phyloP scores from a whole-genome alignment of 2,888 invertebrate species.

The Conomelus anceps region DNA sequence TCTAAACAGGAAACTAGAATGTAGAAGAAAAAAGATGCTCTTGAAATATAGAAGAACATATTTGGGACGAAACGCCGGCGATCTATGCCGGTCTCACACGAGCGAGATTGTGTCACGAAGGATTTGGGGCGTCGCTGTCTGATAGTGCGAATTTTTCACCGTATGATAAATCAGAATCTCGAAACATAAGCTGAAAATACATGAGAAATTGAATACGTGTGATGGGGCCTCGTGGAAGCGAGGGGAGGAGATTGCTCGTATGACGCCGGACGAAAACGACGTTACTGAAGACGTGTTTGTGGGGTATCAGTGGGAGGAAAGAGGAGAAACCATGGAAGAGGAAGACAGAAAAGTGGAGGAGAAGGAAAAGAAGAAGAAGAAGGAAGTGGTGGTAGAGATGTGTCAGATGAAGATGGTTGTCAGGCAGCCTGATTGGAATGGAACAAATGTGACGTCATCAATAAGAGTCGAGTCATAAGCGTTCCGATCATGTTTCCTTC shows the following conservation, averaged over 20 bases:
- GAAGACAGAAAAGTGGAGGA: slow-evolving; percentile 42
- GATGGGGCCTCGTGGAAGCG: not conserved
- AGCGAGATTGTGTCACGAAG: not conserved
- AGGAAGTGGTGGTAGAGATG: not conserved
- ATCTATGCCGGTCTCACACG: not conserved
- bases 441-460: slow-evolving; percentile 9
- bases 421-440: not conserved
- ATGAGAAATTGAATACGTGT: not conserved
- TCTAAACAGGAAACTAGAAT: too few species aligned
- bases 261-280: not conserved
- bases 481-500: slow-evolving; percentile 1
- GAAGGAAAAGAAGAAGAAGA: slow-evolving; percentile 38
- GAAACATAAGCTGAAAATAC: not conserved
- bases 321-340: not conserved
- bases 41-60: not conserved
- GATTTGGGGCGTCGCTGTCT: not conserved
- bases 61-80: not conserved
- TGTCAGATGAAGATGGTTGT: not conserved
- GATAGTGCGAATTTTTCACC: not conserved
- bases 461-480: not conserved
- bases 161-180: not conserved
- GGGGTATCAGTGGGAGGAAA: not conserved
- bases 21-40: not conserved
- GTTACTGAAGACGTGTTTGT: not conserved
- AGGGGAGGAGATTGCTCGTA: not conserved